Percentiles rank a stretch among this genome's conserved stretches.
Evolutionary conservation across 2,113 vertebrate species (phyloP).

Genomic region (Motacilla tschutschensis): DNA sequence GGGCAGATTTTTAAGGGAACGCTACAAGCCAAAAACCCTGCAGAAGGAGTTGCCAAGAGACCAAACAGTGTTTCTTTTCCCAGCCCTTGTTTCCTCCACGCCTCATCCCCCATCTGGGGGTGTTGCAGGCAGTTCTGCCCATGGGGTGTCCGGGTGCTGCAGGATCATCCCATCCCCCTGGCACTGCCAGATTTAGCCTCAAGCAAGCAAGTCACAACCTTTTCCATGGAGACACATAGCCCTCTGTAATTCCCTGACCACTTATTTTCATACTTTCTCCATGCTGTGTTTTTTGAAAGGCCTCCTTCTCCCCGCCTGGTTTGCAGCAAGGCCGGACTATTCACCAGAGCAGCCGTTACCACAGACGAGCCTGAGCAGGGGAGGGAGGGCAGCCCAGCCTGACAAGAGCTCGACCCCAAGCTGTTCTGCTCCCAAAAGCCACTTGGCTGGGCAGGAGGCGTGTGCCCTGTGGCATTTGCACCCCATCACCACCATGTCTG

Average conservation of each 20-base stretch:
- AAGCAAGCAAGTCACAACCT: neutral
- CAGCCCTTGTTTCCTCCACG: neutral
- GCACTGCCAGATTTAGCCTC: neutral
- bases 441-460: neutral
- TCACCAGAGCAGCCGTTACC: neutral
- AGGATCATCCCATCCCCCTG: neutral
- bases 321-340: neutral
- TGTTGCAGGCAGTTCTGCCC: neutral
- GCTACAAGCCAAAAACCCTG: neutral
- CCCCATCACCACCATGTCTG: neutral
- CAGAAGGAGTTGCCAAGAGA: neutral
- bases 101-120: neutral
- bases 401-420: neutral
- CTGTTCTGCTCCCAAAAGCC: neutral
- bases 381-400: neutral
- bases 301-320: neutral
- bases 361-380: neutral
- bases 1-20: neutral
- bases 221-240: neutral
- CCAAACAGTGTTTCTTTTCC: neutral
- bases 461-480: fast-evolving
- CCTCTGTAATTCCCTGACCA: slow-evolving; percentile 38
- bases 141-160: fast-evolving
- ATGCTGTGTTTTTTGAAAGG: neutral
- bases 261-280: slow-evolving; percentile 37